Base-by-base conservation (phyloP, 2,113 vertebrate genomes). In the Gila orcuttii region DNA sequence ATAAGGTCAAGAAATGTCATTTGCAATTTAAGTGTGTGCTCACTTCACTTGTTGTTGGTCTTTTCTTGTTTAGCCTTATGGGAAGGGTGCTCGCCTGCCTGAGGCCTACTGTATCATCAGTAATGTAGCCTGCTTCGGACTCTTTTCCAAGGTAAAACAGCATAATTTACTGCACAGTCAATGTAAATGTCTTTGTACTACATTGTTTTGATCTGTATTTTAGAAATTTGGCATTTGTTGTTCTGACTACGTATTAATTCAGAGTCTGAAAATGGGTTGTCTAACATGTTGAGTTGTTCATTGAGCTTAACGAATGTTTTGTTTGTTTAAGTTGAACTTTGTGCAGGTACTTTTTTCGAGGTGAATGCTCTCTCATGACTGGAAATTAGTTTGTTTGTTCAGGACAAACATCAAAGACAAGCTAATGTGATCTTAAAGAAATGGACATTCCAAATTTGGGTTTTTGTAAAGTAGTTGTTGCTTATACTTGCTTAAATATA, bases 91-190 rank as follows among this genome's bases (percentile, higher is more conserved):
- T 15, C 96, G 95, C 1, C 95, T 96, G 2, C 97, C 97, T 0
- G 96, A 96, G 86, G 98, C 98, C 2, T 99, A 97, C 91, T 99
- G 97, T 87, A 98, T 99, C 93, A 96, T 99, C 93, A 99, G 98
- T 94, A 95, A 94, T 60, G 79, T 98, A 42, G 97, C 98, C 84
- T 99, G 97, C 92, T 99, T 99, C 0, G 96, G 97, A 69, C 94
- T 99, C 28, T 99, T 99, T 93, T 97, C 98, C 84, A 97, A 98
- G 96, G 97, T 95, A 86, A 86, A 12, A 55, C n/a, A 9, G 15
- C 3, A 25, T 62, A 3, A 42, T 15, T 69, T 82, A 33, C 3
- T 45, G 10, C n/a, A 50, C 71, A 25, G 42, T 47, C 71, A 75
- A 47, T 57, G 7, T 55, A 28, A 55, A 9, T 55, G 7, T 3